Base-by-base conservation (phyloP, 2,113 vertebrate species). In the Ailuropoda melanoleuca region DNA sequence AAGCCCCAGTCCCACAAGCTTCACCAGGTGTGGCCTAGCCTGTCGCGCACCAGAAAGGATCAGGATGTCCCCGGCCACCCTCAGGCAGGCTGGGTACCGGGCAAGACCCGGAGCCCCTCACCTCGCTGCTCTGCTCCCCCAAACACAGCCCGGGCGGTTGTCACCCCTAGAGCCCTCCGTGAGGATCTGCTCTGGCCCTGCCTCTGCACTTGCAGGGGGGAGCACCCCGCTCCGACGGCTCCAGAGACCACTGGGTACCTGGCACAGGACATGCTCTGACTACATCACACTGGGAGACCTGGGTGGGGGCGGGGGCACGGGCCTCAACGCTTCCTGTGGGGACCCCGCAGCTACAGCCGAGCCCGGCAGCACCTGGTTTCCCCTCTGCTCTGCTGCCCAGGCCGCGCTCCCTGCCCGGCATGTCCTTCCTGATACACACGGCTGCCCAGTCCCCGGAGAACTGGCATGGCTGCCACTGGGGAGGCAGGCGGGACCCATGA, bases 141-240 rank as follows among this genome's bases (percentile, higher is more conserved):
- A 17, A 21, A 37, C 70, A 39, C 18, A 13, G 66, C 23, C 31
- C 9, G n/a, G 64, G 37, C 0, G 6, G 24, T 34, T 46, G 48
- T 37, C n/a, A 46, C 24, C 43, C 14, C 14, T 43, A 17, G 6
- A 29, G 43, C 43, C 74, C 48, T 75, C 74, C 8, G 4, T 48
- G 43, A 10, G 3, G 43, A 46, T 13, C 72, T 4, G 1, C 66
- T n/a, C 66, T 9, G 66, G 34, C 34, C 34, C 55, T 6, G 58
- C 23, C 24, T 19, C n/a, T 37, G 18, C n/a, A 17, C 0, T 0
- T 1, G 39, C 37, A 31, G 75, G 8, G 0, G 8, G 48, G 34
- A 1, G 24, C 50, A 10, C 23, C 34, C 3, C 0, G 0, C 1
- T 18, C 60, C 37, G 3, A 12, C 0, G 0, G 12, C 26, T 70